Base-by-base conservation (phyloP, 2,797 vertebrate species). In the Tragelaphus eurycerus region DNA sequence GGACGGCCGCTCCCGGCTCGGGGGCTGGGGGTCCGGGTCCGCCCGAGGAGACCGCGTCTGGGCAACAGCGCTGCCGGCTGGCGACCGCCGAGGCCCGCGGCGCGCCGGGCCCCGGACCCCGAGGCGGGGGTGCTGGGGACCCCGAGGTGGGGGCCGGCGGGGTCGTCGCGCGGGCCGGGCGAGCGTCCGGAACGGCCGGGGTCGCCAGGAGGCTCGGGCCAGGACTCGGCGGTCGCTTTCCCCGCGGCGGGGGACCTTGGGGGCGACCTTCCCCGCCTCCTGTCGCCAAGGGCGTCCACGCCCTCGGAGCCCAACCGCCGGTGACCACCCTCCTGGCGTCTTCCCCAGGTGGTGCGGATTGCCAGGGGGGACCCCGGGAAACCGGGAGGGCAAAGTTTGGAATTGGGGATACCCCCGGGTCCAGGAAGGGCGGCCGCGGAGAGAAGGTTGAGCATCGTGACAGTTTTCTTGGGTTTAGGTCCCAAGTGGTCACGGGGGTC, bases 251-350 rank as follows among this genome's bases (percentile, higher is more conserved):
- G 83, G 88, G 25, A 23, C 71, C 27, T 17, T 31, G 55, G 7
- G 78, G 92, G 87, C 97, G 89, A 95, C 94, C 96, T 57, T 85
- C 55, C 46, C 17, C 23, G 87, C 55, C 12, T 46, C 14, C 27
- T 23, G 93, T 23, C 38, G n/a, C 97, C 89, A 55, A 93, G 97
- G 84, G 96, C 97, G 89, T 96, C 79, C 86, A 71, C 93, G 93
- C 97, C 96, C 95, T 95, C 74, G 2, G 79, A 89, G 67, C 71
- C 59, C 50, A 10, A 6, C 50, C 14, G 83, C 84, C 2, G 48
- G 55, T 2, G 79, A 15, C 54, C 60, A 83, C 54, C 88, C 86
- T 38, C 17, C 34, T 6, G 6, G 92, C 59, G 27, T 54, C 76
- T 4, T 43, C 11, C 34, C 62, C 52, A 15, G 93, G 88, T 17